Conservation (phyloP, 2,113 vertebrate species). For the Melozone crissalis region DNA sequence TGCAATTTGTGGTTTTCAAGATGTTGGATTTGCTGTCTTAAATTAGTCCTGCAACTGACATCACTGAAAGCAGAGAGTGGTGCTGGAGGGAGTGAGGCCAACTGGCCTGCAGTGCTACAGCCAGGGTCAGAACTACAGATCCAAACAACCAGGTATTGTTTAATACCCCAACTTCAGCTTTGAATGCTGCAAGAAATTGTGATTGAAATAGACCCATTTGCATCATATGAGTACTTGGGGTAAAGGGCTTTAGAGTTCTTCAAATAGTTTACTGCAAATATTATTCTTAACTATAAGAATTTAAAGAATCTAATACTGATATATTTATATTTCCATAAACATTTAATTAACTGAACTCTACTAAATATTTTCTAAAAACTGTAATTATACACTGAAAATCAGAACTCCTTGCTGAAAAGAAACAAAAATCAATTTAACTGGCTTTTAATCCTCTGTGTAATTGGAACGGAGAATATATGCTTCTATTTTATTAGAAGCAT, state of each 20-base stretch:
- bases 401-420: neutral
- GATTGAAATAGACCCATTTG: neutral
- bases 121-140: neutral
- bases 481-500: too few relatives aligned
- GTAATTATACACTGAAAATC: neutral
- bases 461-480: neutral
- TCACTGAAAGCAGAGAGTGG: neutral
- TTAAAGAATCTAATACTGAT: neutral
- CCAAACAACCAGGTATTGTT: neutral
- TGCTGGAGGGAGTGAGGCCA: neutral
- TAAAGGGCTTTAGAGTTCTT: neutral
- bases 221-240: neutral
- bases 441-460: neutral
- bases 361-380: neutral
- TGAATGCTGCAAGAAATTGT: neutral
- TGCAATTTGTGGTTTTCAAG: neutral
- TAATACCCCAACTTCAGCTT: neutral
- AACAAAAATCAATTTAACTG: neutral
- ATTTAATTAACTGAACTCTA: neutral
- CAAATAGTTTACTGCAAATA: neutral
- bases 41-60: neutral
- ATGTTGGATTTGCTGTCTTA: neutral
- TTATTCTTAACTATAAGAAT: neutral
- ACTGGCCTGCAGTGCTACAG: accelerated
- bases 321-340: neutral